Conservation (phyloP, 2,888 invertebrate genomes). For the Heliconius ethilla region DNA sequence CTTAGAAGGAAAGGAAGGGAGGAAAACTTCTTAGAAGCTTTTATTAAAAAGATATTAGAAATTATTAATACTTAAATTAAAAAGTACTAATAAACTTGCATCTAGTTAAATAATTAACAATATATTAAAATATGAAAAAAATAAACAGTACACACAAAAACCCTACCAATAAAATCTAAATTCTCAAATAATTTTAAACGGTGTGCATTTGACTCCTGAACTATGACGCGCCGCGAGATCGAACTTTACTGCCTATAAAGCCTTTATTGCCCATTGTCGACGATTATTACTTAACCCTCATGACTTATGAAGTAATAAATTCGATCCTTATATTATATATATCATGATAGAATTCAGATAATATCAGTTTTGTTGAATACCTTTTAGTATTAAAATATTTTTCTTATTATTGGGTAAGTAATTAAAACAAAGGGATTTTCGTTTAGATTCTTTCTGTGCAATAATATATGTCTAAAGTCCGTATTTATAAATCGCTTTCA, state of each 20-base stretch:
- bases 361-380: conserved; percentile 6
- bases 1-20: not conserved
- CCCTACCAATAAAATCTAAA: not conserved
- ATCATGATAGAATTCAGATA: conserved; percentile 12
- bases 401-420: not conserved
- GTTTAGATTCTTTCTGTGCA: too few species aligned
- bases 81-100: not conserved
- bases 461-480: too few species aligned
- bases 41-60: not conserved
- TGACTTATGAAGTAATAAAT: conserved; percentile 82
- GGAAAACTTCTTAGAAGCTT: not conserved
- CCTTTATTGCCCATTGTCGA: conserved; percentile 81
- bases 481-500: too few species aligned
- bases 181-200: conserved; percentile 55
- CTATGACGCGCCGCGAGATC: conserved; percentile 70
- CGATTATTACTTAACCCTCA: conserved; percentile 81
- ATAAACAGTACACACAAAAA: not conserved
- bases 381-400: not conserved
- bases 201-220: conserved; percentile 66
- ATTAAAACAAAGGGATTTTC: not conserved
- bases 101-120: too few species aligned
- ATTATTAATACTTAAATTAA: not conserved
- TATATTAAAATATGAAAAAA: not conserved
- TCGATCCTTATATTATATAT: conserved; percentile 55
- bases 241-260: conserved; percentile 80